These are phyloP conservation scores for Temnothorax longispinosus DNA, from an alignment of 1,140 invertebrate species.

Conservation along the genomic window DNA sequence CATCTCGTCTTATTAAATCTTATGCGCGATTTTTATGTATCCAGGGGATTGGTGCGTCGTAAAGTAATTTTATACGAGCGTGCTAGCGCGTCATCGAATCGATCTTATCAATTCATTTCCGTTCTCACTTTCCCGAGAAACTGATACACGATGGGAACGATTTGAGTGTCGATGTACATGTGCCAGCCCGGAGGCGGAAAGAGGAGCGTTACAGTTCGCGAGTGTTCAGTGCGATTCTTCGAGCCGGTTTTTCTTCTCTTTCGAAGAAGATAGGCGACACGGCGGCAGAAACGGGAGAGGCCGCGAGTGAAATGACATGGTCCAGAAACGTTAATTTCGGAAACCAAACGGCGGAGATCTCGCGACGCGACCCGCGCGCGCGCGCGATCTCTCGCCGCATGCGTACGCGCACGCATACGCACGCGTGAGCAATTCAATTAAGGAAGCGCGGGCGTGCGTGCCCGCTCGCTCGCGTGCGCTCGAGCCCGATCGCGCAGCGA, in stretches of 20 bases:
- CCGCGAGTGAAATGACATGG: conserved; percentile 7
- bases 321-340: neutral
- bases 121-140: neutral
- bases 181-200: neutral
- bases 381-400: neutral
- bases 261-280: neutral
- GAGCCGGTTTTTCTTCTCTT: neutral
- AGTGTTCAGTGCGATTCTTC: neutral
- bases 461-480: conserved; percentile 20
- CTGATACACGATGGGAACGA: neutral
- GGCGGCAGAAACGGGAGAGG: neutral
- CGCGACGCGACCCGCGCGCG: neutral
- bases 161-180: neutral
- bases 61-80: neutral
- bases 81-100: neutral
- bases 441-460: conserved; percentile 19
- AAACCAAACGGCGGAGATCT: neutral
- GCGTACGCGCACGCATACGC: neutral
- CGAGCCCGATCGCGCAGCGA: conserved; percentile 15
- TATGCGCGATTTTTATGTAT: neutral
- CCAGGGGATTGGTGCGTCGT: neutral
- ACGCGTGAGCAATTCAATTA: conserved; percentile 31
- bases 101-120: neutral
- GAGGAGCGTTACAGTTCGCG: neutral
- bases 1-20: no score